Percentiles rank a stretch among this genome's conserved stretches.
These are phyloP conservation scores for Hypselothyrea guttata DNA, from an alignment of 2,888 invertebrate species.

Conservation along the genomic window DNA sequence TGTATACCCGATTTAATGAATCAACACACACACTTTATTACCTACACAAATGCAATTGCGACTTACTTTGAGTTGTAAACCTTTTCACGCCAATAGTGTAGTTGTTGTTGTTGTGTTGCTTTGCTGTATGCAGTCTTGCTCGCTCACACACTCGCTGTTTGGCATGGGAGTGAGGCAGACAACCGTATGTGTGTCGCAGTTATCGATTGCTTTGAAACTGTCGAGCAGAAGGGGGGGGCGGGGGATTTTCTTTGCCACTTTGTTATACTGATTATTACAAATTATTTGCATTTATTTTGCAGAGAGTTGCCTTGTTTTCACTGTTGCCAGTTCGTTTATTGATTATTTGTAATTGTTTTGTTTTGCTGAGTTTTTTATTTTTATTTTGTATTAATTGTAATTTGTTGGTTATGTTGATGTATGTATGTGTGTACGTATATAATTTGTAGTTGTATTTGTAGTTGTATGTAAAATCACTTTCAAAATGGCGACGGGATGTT, in stretches of 20 bases:
- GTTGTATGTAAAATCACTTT: conserved; percentile 73
- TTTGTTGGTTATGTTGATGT: conserved; percentile 50
- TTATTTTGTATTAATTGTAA: conserved; percentile 29
- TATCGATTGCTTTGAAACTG: conserved; percentile 63
- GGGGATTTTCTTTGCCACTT: conserved; percentile 62
- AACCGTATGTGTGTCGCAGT: conserved; percentile 62
- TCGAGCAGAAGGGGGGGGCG: too few species aligned
- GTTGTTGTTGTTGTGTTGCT: conserved; percentile 41
- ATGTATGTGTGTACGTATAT: conserved; percentile 44
- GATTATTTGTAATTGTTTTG: conserved; percentile 37
- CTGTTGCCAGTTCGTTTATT: conserved; percentile 47
- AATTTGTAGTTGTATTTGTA: conserved; percentile 31
- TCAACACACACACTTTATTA: conserved; percentile 48
- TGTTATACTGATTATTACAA: conserved; percentile 62
- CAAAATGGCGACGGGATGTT: conserved; percentile 76
- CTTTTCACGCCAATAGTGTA: conserved; percentile 61
- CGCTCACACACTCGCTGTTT: conserved; percentile 43
- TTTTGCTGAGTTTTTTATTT: conserved; percentile 39
- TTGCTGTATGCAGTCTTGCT: conserved; percentile 43
- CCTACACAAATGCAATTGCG: conserved; percentile 47
- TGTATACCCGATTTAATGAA: conserved; percentile 61
- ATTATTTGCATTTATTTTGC: conserved; percentile 49
- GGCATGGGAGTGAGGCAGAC: conserved; percentile 56
- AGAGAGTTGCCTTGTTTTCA: conserved; percentile 59
- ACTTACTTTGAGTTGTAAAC: conserved; percentile 80